Evolutionary conservation across 2,113 vertebrate species (phyloP).

Genomic region (Chloebia gouldiae): DNA sequence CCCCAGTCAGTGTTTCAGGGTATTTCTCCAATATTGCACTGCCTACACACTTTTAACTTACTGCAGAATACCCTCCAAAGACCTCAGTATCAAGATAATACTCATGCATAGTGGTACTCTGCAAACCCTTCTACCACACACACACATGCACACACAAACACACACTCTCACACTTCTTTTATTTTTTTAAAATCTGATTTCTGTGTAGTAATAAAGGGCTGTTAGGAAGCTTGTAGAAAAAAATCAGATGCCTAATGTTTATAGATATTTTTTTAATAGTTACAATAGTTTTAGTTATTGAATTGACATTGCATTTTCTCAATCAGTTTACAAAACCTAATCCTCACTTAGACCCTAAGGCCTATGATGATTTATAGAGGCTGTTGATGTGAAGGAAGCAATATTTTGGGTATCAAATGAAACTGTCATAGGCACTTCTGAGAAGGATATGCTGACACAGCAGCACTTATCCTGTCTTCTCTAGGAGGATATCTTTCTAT

Average conservation of each 20-base stretch:
- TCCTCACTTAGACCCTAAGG: neutral
- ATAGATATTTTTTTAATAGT: neutral
- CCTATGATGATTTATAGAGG: neutral
- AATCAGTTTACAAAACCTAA: neutral
- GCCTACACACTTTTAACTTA: neutral
- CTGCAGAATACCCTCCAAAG: neutral
- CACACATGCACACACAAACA: too few relatives aligned
- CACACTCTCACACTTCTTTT: too few relatives aligned
- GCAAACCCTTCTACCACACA: neutral
- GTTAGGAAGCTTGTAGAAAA: neutral
- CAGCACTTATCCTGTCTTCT: neutral
- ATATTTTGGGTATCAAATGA: neutral
- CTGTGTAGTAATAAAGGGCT: neutral
- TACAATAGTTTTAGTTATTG: neutral
- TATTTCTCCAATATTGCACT: neutral
- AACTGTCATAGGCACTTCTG: neutral
- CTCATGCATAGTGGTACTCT: neutral
- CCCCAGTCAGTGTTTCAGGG: neutral
- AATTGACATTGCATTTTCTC: neutral
- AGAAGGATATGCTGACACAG: neutral
- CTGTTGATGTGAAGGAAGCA: neutral
- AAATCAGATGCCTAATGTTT: neutral
- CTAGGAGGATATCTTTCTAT: neutral
- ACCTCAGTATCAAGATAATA: neutral
- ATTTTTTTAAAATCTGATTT: neutral